A percentile compares a stretch with the other conserved stretches of the same genome.
Conservation (phyloP, 2,888 invertebrate genomes). For the Cordilura impudica region DNA sequence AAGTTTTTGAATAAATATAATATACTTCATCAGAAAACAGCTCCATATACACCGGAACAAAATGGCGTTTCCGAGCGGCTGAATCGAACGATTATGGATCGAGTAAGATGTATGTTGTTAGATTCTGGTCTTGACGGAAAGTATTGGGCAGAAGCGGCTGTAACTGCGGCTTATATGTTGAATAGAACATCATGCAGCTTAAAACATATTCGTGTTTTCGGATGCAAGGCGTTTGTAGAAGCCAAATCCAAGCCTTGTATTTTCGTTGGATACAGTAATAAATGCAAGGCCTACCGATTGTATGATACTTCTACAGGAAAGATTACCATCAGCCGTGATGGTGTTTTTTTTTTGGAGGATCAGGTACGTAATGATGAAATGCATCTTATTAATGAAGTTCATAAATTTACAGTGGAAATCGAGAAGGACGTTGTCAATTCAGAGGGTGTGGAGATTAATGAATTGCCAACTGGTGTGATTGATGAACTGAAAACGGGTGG, state of each 20-base stretch:
- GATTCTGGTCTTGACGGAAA: conserved; percentile 47
- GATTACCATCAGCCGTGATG: conserved; percentile 53
- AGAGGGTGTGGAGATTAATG: neutral
- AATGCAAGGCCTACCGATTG: conserved; percentile 51
- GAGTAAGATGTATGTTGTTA: no score
- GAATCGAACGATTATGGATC: no score
- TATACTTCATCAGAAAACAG: no score
- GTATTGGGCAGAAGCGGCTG: conserved; percentile 60
- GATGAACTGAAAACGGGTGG: neutral
- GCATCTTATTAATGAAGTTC: conserved; percentile 1
- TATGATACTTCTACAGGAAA: conserved; percentile 31
- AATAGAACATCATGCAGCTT: conserved; percentile 56
- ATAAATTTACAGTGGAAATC: neutral
- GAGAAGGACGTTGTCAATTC: conserved; percentile 31
- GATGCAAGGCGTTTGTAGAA: conserved; percentile 60
- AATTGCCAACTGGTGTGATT: conserved; percentile 1
- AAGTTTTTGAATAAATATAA: conserved; percentile 14
- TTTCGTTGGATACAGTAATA: conserved; percentile 53
- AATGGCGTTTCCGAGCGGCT: conserved; percentile 36
- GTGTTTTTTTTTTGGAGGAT: conserved; percentile 56
- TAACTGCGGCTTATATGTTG: conserved; percentile 50
- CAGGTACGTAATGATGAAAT: conserved; percentile 12
- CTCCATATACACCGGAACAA: conserved; percentile 49
- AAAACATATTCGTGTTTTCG: conserved; percentile 58
- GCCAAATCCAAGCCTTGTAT: no score